A percentile compares a stretch with the other conserved stretches of the same genome.
These are phyloP conservation scores for Argyrosomus regius DNA, from an alignment of 2,797 vertebrate genomes.

Conservation along the genomic window DNA sequence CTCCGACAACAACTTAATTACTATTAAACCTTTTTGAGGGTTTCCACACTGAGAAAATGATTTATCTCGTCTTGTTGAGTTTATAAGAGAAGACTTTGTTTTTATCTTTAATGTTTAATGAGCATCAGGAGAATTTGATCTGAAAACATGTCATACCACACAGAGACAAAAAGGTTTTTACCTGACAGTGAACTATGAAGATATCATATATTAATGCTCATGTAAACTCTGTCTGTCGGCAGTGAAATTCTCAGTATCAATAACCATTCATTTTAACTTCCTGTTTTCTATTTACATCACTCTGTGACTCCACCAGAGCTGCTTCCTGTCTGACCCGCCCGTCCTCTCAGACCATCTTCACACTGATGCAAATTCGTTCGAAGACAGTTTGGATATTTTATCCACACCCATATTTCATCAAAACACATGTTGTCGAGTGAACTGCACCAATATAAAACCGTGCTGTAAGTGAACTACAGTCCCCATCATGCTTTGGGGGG, in stretches of 20 bases:
- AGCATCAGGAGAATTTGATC: neutral
- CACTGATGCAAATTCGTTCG: neutral
- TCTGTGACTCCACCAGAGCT: neutral
- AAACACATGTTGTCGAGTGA: neutral
- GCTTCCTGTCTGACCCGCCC: slow-evolving; percentile 21
- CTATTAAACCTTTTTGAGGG: too few species aligned
- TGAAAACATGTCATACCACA: too few species aligned
- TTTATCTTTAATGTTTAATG: too few species aligned
- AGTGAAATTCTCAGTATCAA: neutral
- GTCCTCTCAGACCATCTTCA: neutral
- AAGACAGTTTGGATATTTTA: neutral
- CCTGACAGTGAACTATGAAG: neutral
- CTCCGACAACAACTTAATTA: too few species aligned
- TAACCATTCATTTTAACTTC: neutral
- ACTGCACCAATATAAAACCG: neutral
- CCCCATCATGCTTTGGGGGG: neutral
- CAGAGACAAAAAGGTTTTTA: neutral
- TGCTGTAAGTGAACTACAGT: neutral
- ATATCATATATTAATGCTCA: neutral
- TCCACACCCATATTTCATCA: neutral
- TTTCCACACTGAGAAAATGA: neutral
- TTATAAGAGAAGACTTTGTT: too few species aligned
- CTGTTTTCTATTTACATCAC: slow-evolving; percentile 14
- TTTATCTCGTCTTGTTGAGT: too few species aligned
- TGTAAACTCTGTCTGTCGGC: neutral